These are phyloP conservation scores for Bos indicus DNA, from an alignment of 2,113 vertebrate species.

Conservation along the genomic window DNA sequence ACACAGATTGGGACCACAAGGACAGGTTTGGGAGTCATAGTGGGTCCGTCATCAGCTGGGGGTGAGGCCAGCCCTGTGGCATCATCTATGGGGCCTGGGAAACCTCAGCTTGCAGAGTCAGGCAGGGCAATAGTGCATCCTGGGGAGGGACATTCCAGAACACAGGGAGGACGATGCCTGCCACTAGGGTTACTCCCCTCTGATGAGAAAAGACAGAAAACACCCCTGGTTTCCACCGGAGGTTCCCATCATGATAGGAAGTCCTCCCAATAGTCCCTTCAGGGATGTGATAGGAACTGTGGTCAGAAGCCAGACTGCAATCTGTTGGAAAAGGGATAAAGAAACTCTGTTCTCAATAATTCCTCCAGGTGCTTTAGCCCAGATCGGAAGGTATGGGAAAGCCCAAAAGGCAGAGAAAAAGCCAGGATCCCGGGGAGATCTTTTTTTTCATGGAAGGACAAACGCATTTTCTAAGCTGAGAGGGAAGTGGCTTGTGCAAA, in stretches of 20 bases:
- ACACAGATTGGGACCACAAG: background rate
- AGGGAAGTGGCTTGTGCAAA: background rate
- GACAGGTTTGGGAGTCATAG: no score
- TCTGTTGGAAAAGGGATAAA: background rate
- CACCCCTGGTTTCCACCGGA: rapidly evolving
- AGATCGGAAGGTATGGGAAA: background rate
- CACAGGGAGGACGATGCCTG: no score
- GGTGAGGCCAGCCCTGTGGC: no score
- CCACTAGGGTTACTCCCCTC: background rate
- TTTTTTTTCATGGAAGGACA: background rate
- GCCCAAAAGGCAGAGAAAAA: background rate
- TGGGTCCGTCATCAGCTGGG: background rate
- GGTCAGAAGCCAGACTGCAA: background rate
- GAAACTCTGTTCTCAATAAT: background rate
- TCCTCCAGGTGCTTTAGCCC: no score
- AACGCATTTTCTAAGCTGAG: background rate
- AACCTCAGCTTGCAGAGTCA: background rate
- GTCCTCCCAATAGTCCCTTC: background rate
- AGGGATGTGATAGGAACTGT: background rate
- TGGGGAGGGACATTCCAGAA: background rate
- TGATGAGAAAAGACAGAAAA: background rate
- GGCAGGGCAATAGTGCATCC: background rate
- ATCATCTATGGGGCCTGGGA: background rate
- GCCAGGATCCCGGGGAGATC: background rate
- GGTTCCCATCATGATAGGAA: background rate